Base-by-base conservation (phyloP, 2,113 vertebrate species). In the Synodontis membranacea region DNA sequence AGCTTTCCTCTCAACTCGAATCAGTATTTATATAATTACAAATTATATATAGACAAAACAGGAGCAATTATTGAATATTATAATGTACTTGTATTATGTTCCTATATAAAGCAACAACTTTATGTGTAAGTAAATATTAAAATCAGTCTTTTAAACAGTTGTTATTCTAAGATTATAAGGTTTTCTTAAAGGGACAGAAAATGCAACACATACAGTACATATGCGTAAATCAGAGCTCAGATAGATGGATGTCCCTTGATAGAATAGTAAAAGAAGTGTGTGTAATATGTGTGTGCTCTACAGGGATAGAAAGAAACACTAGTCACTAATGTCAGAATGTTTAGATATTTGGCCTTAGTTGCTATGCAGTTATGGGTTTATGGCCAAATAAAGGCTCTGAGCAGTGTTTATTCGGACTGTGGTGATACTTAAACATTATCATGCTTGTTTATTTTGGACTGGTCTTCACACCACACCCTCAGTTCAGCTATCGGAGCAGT, bases 401-500 rank as follows among this genome's bases (percentile, higher is more conserved):
- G 46, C 34, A 31, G n/a, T 75, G 44, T 79, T 79, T 79, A 79
- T 79, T 79, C 15, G 9, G 17, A 79, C 48, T 37, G 48, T 76
- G 28, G 42, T 31, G n/a, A n/a, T 11, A 56, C 31, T 54, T 80
- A 14, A 56, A 52, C 21, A 56, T 80, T 2, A 56, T 25, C 9
- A 25, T 25, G 9, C 56, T 80, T 80, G 78, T 39, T 54, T 56
- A 80, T 39, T 80, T 56, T 56, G 50, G 78, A 52, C 7, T 56
- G 50, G 25, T 5, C 48, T 37, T 56, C 21, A 80, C 50, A 80
- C 78, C 78, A 56, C 78, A 39, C 78, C 78, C 78, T 78, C 14
- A 31, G 15, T 52, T 78, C 75, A 52, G 46, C 72, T 42, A 8
- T 72, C 17, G 8, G 34, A 72, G 37, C 19, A 25, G 42, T 75